Base-by-base conservation (phyloP, 37 sponge, comb jelly and placozoan genomes). In the Cliona cf. orientalis region DNA sequence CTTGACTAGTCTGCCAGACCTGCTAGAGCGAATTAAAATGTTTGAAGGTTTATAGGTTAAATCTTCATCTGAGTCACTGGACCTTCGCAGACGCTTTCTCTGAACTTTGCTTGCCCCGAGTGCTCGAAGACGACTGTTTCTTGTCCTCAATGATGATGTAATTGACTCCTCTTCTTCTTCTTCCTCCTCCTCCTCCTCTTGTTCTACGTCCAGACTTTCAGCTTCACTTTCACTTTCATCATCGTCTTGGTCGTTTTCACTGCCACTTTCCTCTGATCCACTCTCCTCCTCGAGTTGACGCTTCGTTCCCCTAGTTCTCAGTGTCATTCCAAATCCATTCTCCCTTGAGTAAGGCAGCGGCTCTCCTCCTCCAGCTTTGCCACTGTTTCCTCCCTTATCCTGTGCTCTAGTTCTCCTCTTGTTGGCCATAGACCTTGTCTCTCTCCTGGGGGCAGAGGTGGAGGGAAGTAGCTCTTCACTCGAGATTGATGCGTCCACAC, bases 1-100 rank as follows among this genome's bases (percentile, higher is more conserved):
- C 35, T 60, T 81, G 61, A 81, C 62, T 60, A 81, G 34, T 60
- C 82, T 58, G 19, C 82, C 82, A 36, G 68, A 67, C 61, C 82
- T 71, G 29, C 82, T 81, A 2, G 67, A 46, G 35, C 26, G 34
- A 44, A 46, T 22, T 9, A 46, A 44, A 42, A 21, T n/a, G 43
- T 26, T 5, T 11, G 64, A 40, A 9, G 33, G 29, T 22, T 60
- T 65, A 1, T 59, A 73, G 14, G 44, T 59, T 19, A 75, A 75
- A 2, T 38, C 57, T 43, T 70, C 69, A 58, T 87, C 87, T 5
- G 76, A 66, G 76, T 66, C 84, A 41, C 65, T 58, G 32, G 11
- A 4, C 64, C 9, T 28, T 21, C 69, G 64, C 61, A 23, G 55
- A 36, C 71, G 33, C 41, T 58, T 69, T 17, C 57, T 74, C 11